Conservation (phyloP, 2,797 vertebrate species). For the Clamator glandarius region DNA sequence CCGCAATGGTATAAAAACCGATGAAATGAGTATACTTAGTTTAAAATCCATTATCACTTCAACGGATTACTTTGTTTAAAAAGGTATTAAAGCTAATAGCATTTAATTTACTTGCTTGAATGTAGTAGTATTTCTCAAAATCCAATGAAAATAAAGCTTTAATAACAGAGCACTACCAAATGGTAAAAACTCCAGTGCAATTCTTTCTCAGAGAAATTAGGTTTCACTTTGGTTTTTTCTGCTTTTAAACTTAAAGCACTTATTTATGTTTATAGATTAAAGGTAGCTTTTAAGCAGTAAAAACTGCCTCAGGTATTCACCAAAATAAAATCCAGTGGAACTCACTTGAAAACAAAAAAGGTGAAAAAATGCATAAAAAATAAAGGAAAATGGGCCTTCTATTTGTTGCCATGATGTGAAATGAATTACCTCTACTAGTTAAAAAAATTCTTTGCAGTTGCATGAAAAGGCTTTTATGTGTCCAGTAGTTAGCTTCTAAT, state of each 20-base stretch:
- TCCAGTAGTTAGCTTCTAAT: neutral
- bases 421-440: neutral
- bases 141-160: conserved; percentile 63
- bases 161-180: conserved; percentile 60
- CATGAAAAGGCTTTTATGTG: neutral
- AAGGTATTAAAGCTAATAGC: conserved; percentile 73
- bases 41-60: conserved; percentile 74
- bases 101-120: conserved; percentile 75
- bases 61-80: conserved; percentile 76
- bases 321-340: conserved; percentile 4
- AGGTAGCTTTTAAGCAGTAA: conserved; percentile 20
- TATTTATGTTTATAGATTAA: conserved; percentile 18
- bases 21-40: conserved; percentile 72
- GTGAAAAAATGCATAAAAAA: neutral
- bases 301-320: neutral
- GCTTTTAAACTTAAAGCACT: conserved; percentile 25
- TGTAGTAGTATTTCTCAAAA: conserved; percentile 61
- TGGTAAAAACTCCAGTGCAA: conserved; percentile 54
- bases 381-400: neutral
- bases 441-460: neutral
- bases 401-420: neutral
- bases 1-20: conserved; percentile 63
- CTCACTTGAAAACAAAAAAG: neutral
- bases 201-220: conserved; percentile 59
- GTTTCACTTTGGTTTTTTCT: neutral